Evolutionary conservation across 2,113 vertebrate species (phyloP).

Genomic region (Brachirus orientalis): DNA sequence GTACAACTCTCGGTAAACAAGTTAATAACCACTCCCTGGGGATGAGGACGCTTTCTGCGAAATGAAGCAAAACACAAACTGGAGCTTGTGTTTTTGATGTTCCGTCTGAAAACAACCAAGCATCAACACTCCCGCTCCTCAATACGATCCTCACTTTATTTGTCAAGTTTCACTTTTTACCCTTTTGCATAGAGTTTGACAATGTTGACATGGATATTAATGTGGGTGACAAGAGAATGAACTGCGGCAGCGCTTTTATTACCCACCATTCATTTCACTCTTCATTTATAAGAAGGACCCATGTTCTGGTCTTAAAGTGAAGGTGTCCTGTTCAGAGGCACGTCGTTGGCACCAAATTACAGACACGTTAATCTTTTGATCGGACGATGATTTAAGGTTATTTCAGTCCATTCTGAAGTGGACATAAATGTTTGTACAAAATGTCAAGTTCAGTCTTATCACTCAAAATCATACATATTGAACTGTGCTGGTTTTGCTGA

Average conservation of each 20-base stretch:
- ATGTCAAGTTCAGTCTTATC: too few relatives aligned
- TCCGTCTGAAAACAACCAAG: background rate
- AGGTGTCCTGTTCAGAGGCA: too few relatives aligned
- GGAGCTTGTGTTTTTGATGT: background rate
- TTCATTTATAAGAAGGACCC: too few relatives aligned
- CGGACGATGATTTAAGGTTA: too few relatives aligned
- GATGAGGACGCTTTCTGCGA: constrained; percentile 30
- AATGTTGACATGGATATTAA: constrained; percentile 21
- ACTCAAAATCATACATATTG: too few relatives aligned
- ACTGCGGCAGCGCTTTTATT: constrained; percentile 12
- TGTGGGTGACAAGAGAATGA: constrained; percentile 13
- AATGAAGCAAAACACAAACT: constrained; percentile 43
- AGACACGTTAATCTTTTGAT: too few relatives aligned
- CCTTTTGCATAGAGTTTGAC: background rate
- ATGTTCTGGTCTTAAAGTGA: too few relatives aligned
- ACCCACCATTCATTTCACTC: constrained; percentile 19
- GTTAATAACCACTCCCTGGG: constrained; percentile 27
- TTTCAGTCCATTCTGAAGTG: too few relatives aligned
- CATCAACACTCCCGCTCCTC: background rate
- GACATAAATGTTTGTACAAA: too few relatives aligned
- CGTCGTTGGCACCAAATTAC: too few relatives aligned
- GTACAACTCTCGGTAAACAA: constrained; percentile 32
- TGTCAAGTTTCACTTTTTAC: background rate
- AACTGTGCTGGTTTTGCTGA: too few relatives aligned
- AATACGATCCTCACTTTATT: background rate